Conservation (phyloP, 1,140 invertebrate species). For the Sitobion miscanthi region DNA sequence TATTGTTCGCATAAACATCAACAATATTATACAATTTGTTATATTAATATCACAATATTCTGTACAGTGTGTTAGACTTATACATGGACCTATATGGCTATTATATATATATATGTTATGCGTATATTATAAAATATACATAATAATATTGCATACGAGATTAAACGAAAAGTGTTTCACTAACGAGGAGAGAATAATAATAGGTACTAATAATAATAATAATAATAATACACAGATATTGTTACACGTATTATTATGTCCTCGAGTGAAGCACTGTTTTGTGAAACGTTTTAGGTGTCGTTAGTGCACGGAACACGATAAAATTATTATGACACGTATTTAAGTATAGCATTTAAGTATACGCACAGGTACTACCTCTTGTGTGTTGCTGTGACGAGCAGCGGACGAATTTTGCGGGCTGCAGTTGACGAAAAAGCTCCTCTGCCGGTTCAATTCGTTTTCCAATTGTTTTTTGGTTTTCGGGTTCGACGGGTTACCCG, state of each 20-base stretch:
- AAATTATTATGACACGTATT: background rate
- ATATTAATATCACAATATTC: background rate
- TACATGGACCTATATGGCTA: too few relatives aligned
- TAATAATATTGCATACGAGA: background rate
- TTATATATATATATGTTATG: background rate
- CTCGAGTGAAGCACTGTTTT: background rate
- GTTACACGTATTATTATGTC: background rate
- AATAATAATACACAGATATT: background rate
- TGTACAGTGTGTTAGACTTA: background rate
- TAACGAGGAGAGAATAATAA: background rate
- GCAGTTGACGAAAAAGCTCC: conserved; percentile 33
- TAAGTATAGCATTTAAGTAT: background rate
- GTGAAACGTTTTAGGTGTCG: background rate
- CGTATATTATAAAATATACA: background rate
- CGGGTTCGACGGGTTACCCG: background rate
- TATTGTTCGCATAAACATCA: background rate
- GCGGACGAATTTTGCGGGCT: background rate
- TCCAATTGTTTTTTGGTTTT: conserved; percentile 49
- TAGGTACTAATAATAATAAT: background rate
- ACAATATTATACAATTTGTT: background rate
- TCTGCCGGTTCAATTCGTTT: conserved; percentile 44
- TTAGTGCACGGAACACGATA: background rate
- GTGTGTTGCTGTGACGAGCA: background rate
- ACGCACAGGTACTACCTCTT: background rate
- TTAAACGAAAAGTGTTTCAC: background rate